Percentiles rank a stretch among this genome's conserved stretches.
These are phyloP conservation scores for Drosophila lowei DNA, from an alignment of 1,140 invertebrate genomes.

Conservation along the genomic window DNA sequence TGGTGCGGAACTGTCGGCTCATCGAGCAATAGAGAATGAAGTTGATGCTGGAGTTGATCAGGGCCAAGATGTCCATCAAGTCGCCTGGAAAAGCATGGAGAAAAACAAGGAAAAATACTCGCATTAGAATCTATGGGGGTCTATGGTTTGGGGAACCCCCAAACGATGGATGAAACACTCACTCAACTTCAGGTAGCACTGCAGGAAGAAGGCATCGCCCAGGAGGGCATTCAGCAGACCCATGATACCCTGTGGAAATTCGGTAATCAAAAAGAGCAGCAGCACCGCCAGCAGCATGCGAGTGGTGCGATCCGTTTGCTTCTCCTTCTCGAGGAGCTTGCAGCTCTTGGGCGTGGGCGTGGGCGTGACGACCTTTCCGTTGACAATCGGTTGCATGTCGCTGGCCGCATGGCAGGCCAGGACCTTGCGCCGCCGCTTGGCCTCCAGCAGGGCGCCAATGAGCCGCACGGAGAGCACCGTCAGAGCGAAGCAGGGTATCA, in stretches of 20 bases:
- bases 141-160: too few relatives aligned
- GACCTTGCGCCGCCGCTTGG: conserved; percentile 89
- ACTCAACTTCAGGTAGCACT: conserved; percentile 90
- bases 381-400: conserved; percentile 84
- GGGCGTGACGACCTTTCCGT: conserved; percentile 72
- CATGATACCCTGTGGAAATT: conserved; percentile 93
- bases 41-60: conserved; percentile 98
- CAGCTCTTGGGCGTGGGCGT: conserved; percentile 83
- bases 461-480: conserved; percentile 91
- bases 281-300: conserved; percentile 96
- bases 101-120: conserved; percentile 16
- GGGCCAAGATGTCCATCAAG: conserved; percentile 96
- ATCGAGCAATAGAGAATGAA: conserved; percentile 99
- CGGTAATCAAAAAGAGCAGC: conserved; percentile 93
- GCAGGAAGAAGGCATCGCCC: conserved; percentile 88
- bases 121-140: conserved; percentile 37
- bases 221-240: conserved; percentile 89
- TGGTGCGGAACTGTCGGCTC: conserved; percentile 97
- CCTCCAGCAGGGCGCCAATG: conserved; percentile 89
- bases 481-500: conserved; percentile 92
- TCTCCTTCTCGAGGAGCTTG: conserved; percentile 85
- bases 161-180: conserved; percentile 58
- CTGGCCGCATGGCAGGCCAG: conserved; percentile 84
- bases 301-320: conserved; percentile 94
- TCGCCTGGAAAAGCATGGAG: conserved; percentile 85